These are phyloP conservation scores for Ochotona curzoniae DNA, from an alignment of 2,113 vertebrate species.

Conservation along the genomic window DNA sequence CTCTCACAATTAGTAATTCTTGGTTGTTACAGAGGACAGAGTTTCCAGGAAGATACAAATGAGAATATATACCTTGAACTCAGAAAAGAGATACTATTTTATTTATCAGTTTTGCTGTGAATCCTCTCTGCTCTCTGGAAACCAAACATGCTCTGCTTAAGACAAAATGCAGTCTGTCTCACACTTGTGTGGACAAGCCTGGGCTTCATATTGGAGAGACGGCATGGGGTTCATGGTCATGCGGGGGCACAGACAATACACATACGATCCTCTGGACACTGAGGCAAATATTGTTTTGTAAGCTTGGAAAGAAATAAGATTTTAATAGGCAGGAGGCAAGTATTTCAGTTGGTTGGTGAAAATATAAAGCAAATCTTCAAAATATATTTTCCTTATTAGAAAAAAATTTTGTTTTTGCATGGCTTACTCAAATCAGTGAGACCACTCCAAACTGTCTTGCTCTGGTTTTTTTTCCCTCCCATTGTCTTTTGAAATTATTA, in stretches of 20 bases:
- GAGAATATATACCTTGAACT: background rate
- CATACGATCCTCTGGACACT: background rate
- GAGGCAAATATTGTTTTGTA: background rate
- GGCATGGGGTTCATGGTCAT: too few species aligned
- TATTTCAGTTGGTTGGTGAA: background rate
- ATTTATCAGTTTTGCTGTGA: background rate
- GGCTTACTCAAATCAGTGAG: background rate
- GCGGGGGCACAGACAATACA: background rate
- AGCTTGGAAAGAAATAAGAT: background rate
- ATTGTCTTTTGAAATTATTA: background rate
- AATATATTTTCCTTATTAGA: conserved; percentile 16
- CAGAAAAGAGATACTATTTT: background rate
- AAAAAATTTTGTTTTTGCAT: background rate
- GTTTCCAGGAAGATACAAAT: background rate
- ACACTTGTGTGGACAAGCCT: background rate
- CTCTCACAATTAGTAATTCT: background rate
- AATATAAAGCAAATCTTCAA: background rate
- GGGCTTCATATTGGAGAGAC: background rate
- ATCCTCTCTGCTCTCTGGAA: background rate
- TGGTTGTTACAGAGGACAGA: background rate
- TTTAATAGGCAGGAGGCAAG: background rate
- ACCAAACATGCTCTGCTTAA: background rate
- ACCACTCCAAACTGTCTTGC: background rate
- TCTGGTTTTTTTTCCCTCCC: background rate
- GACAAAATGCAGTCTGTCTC: background rate